A percentile compares a stretch with the other conserved stretches of the same genome.
These are phyloP conservation scores for Takifugu ocellatus DNA, from an alignment of 2,797 vertebrate genomes.

Conservation along the genomic window DNA sequence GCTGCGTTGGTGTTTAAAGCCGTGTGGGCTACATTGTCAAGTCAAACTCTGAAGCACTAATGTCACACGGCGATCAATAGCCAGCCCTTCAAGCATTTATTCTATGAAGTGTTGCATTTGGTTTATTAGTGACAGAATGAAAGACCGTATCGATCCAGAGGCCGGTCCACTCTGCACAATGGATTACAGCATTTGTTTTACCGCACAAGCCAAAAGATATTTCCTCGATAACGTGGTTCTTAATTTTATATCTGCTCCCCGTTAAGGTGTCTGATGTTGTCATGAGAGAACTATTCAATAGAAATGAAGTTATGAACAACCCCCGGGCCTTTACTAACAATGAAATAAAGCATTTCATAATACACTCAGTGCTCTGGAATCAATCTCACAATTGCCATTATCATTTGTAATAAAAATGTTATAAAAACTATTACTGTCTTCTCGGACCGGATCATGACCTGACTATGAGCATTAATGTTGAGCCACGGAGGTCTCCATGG, in stretches of 20 bases:
- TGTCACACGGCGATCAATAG: conserved; percentile 19
- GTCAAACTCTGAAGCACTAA: background rate
- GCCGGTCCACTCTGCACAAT: background rate
- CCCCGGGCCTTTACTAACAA: conserved; percentile 1
- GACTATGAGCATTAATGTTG: conserved; percentile 34
- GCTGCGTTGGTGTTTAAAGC: background rate
- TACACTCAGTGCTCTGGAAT: conserved; percentile 16
- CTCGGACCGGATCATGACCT: conserved; percentile 45
- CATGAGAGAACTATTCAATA: conserved; percentile 20
- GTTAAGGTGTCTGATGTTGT: background rate
- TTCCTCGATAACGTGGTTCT: background rate
- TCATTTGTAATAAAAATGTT: conserved; percentile 32
- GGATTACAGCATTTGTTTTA: background rate
- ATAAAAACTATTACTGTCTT: conserved; percentile 17
- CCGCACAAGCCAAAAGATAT: background rate
- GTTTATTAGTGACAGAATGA: conserved; percentile 13
- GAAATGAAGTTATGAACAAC: conserved; percentile 17
- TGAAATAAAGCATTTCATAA: conserved; percentile 14
- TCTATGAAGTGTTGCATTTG: conserved; percentile 8
- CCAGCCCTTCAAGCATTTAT: conserved; percentile 4
- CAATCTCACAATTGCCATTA: conserved; percentile 25
- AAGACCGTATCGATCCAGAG: conserved; percentile 20
- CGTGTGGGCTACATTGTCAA: background rate
- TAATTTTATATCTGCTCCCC: background rate
- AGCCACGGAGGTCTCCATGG: conserved; percentile 37